These are phyloP conservation scores for Hydraecia micacea DNA, from an alignment of 2,888 invertebrate genomes.

Conservation along the genomic window DNA sequence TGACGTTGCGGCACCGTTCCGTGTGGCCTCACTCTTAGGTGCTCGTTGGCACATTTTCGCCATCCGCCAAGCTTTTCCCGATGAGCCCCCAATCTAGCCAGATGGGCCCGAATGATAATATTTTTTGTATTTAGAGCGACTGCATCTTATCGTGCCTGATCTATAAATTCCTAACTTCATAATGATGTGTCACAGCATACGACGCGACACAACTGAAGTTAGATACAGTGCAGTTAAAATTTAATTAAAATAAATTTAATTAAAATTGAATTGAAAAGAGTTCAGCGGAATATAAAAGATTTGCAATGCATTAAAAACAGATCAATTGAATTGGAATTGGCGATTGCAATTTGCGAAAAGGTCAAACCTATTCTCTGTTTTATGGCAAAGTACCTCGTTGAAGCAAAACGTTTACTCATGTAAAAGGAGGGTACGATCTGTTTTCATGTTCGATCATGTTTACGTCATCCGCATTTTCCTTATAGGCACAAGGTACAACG, in stretches of 20 bases:
- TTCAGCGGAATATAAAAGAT: background rate
- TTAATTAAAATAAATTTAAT: background rate
- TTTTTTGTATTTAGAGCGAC: background rate
- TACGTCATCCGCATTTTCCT: conserved; percentile 37
- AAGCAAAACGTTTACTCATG: conserved; percentile 20
- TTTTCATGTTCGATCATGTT: conserved; percentile 45
- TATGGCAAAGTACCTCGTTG: conserved; percentile 7
- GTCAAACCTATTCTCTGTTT: background rate
- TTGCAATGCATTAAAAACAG: conserved; percentile 1
- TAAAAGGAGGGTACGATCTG: conserved; percentile 21
- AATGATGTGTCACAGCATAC: background rate
- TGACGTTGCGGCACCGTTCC: no score
- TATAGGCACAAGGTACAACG: background rate
- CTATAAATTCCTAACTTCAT: background rate
- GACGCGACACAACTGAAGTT: background rate
- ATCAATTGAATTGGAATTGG: background rate
- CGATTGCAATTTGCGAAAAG: conserved; percentile 18
- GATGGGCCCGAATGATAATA: background rate
- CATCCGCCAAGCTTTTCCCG: background rate
- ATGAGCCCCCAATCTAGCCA: background rate
- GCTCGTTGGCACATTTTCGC: background rate
- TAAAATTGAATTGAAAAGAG: background rate
- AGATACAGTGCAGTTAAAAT: background rate
- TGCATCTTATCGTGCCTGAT: no score
- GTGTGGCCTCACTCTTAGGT: no score